phyloP scores from a whole-genome alignment of 2,888 invertebrate genomes.

The Branchipolynoe longqiensis region DNA sequence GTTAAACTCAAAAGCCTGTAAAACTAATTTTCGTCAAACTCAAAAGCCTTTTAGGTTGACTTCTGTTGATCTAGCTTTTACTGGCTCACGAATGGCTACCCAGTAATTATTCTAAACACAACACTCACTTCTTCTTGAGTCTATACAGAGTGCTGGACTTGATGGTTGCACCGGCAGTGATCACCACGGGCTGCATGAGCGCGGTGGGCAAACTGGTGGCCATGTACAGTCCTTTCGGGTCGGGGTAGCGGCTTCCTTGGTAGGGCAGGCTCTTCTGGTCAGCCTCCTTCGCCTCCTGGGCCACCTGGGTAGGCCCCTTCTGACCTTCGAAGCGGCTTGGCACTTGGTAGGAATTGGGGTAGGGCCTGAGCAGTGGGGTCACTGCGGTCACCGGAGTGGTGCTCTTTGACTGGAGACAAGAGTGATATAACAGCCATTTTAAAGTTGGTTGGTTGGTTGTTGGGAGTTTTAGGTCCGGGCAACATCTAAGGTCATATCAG shows the following conservation, averaged over 20 bases:
- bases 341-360: conserved; percentile 71
- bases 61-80: too few relatives aligned
- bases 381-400: conserved; percentile 74
- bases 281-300: background rate
- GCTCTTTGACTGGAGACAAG: background rate
- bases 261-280: background rate
- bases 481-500: too few relatives aligned
- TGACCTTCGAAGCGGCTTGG: conserved; percentile 67
- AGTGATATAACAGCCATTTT: too few relatives aligned
- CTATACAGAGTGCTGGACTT: conserved; percentile 68
- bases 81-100: too few relatives aligned
- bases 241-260: background rate
- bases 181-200: conserved; percentile 60
- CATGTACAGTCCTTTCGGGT: conserved; percentile 57
- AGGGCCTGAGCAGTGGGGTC: conserved; percentile 73
- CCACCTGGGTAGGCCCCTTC: background rate
- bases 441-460: too few relatives aligned
- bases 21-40: too few relatives aligned
- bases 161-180: conserved; percentile 55
- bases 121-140: conserved; percentile 60
- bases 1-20: too few relatives aligned
- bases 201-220: conserved; percentile 64
- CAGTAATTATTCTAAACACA: too few relatives aligned
- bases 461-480: too few relatives aligned
- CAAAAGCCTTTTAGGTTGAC: too few relatives aligned